Conservation (phyloP, 2,113 vertebrate genomes). For the Ptyas mucosa region DNA sequence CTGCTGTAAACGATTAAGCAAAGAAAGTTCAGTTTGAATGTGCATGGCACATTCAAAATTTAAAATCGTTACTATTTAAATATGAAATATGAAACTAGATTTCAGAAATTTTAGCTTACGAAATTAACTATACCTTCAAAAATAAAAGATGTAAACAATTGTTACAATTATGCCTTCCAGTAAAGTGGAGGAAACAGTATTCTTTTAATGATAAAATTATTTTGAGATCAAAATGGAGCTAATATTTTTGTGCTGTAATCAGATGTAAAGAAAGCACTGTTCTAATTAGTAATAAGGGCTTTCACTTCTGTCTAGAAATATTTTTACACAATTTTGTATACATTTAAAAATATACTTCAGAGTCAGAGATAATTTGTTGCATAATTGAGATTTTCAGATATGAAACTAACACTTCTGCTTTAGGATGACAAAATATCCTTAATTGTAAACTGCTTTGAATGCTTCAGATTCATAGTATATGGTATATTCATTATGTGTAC, state of each 20-base stretch:
- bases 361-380: not conserved
- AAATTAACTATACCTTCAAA: not conserved
- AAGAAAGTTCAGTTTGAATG: not conserved
- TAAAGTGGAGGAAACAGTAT: not conserved
- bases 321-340: not conserved
- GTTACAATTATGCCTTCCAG: not conserved
- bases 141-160: not conserved
- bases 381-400: not conserved
- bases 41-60: not conserved
- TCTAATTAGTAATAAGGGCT: not conserved
- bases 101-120: not conserved
- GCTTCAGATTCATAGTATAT: not conserved
- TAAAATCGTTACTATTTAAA: not conserved
- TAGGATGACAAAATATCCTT: not conserved
- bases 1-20: not conserved
- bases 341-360: not conserved
- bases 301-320: not conserved
- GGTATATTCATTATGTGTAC: not conserved
- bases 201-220: not conserved
- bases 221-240: not conserved
- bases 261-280: not conserved
- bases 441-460: not conserved
- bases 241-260: not conserved
- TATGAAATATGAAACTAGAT: not conserved
- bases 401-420: not conserved